Conservation (phyloP, 2,888 invertebrate species). For the Nematopogon swammerdamellus region DNA sequence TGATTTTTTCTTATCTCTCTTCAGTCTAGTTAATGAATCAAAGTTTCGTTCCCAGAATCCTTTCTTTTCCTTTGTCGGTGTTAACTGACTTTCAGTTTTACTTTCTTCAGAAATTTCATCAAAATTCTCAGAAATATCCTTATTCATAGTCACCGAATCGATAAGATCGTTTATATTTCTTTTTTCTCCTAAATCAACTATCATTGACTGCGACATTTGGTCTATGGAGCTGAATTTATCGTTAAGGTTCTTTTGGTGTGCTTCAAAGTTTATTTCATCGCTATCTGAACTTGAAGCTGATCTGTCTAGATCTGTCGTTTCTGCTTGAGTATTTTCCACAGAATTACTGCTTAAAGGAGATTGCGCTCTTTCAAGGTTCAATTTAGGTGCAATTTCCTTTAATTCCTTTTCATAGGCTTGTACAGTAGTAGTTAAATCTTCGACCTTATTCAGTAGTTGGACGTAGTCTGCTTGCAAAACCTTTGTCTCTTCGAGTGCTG, state of each 20-base stretch:
- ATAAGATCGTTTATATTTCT: slow-evolving; percentile 26
- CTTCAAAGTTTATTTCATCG: slow-evolving; percentile 40
- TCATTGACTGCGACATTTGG: slow-evolving; percentile 53
- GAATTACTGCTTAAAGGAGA: slow-evolving; percentile 51
- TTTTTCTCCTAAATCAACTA: slow-evolving; percentile 41
- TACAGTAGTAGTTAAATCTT: slow-evolving; percentile 64
- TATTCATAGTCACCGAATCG: slow-evolving; percentile 6
- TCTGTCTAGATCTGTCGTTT: slow-evolving; percentile 46
- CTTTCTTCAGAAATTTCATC: slow-evolving; percentile 13
- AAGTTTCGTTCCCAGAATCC: slow-evolving; percentile 54
- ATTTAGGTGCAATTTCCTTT: slow-evolving; percentile 39
- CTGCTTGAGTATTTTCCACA: slow-evolving; percentile 51
- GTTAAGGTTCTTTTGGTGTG: slow-evolving; percentile 37
- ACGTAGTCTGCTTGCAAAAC: slow-evolving; percentile 63
- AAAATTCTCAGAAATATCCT: slow-evolving; percentile 7
- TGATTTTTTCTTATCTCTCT: slow-evolving; percentile 31
- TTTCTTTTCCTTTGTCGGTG: slow-evolving; percentile 45
- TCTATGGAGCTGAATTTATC: slow-evolving; percentile 50
- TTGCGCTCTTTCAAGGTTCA: slow-evolving; percentile 41
- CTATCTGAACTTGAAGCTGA: slow-evolving; percentile 48
- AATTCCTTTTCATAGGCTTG: slow-evolving; percentile 65
- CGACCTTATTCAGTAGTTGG: slow-evolving; percentile 49
- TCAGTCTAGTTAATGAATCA: slow-evolving; percentile 44
- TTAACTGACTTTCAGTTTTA: slow-evolving; percentile 35
- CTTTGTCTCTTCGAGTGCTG: slow-evolving; percentile 68